Evolutionary conservation across 2,888 invertebrate species (phyloP).

Genomic region (Scaeva pyrastri): DNA sequence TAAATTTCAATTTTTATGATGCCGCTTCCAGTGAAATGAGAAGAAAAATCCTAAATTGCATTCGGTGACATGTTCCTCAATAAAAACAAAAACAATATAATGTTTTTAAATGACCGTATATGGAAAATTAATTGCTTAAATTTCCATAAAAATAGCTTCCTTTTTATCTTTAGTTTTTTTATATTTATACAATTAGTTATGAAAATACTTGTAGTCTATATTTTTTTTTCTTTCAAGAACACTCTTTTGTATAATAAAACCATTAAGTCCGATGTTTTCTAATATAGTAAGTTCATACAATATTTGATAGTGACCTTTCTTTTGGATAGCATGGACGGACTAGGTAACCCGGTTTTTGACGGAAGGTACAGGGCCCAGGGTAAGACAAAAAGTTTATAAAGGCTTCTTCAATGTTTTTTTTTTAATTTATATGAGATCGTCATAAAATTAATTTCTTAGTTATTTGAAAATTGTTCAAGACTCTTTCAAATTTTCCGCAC

Average conservation of each 20-base stretch:
- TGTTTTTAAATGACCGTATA: not conserved
- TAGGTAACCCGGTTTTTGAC: no score
- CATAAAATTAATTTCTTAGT: no score
- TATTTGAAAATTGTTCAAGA: no score
- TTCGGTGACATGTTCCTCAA: not conserved
- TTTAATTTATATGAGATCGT: no score
- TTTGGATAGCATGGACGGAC: no score
- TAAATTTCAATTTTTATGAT: not conserved
- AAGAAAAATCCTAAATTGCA: not conserved
- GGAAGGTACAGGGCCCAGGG: no score
- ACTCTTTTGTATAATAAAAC: not conserved
- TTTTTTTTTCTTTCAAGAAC: not conserved
- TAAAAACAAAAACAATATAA: not conserved
- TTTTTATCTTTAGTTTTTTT: not conserved
- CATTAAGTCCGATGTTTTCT: not conserved
- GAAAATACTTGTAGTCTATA: not conserved
- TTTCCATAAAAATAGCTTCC: slow-evolving; percentile 26
- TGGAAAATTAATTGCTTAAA: slow-evolving; percentile 34
- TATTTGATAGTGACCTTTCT: not conserved
- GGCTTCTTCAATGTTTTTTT: no score
- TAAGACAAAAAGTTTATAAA: no score
- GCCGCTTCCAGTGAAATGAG: not conserved
- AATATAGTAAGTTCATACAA: not conserved
- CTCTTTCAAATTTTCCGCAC: no score
- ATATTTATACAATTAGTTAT: no score